Evolutionary conservation across 2,888 invertebrate genomes (phyloP), one percentile per base, ranked within the genome.

Genomic region (Prosopocoilus inquinatus): DNA sequence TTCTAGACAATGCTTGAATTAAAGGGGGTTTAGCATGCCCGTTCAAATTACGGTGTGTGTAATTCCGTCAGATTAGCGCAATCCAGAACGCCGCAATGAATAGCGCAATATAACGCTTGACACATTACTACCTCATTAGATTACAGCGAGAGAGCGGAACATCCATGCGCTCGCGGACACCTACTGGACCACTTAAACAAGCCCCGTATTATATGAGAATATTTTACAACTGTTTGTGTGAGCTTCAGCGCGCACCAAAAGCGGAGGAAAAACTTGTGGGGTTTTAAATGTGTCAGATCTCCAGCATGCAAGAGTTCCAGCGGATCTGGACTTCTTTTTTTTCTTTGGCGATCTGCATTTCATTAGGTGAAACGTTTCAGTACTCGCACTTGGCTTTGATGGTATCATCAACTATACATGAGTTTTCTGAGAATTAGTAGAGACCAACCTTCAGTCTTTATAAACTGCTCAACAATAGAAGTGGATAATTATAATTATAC

Each of bases 41-140:
- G 67, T 67, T 68, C 71, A 67, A 74, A 72, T 75, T 75, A 75
- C 72, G 70, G 69, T 68, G 68, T 68, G 73, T 73, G 74, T 76
- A 76, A 76, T 75, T 74, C 75, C 73, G 75, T 75, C 74, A 75
- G 76, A 75, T 76, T 76, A 76, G 74, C 72, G 70, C 73, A 72
- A 74, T 74, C 72, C 74, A 68, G 70, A 70, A 70, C 70, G 70
- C 71, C 70, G 73, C 72, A 70, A 74, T 72, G 74, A 72, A 74
- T 73, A 68, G 70, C 67, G 67, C 69, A 70, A 73, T 75, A 75
- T 75, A 73, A 67, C 70, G 67, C 70, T 72, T 74, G 74, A 74
- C 75, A 75, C 75, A 75, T 76, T 75, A 75, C 75, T 75, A 75
- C 75, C 75, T 75, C 75, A 74, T 75, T 76, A 75, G 72, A 73